These are phyloP conservation scores for Antennarius striatus DNA, from an alignment of 2,113 vertebrate genomes.

Conservation along the genomic window DNA sequence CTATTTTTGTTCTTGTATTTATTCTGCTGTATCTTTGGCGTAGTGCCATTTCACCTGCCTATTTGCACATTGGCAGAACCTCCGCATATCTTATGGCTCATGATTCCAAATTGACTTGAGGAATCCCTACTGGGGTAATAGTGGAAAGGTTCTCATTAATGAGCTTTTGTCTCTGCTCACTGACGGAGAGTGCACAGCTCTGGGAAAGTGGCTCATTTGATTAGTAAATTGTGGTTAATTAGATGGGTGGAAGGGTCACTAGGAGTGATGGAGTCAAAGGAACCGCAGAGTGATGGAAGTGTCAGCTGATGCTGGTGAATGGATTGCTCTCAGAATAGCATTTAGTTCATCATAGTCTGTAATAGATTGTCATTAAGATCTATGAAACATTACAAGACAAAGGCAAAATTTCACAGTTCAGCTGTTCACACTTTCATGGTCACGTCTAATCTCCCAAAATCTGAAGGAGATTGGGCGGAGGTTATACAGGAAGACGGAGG, in stretches of 20 bases:
- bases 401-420: slow-evolving; percentile 44
- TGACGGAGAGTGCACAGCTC: slow-evolving; percentile 69
- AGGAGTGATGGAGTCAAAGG: slow-evolving; percentile 80
- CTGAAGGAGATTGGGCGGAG: slow-evolving; percentile 29
- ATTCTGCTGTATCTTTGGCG: slow-evolving; percentile 28
- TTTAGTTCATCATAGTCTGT: slow-evolving; percentile 42
- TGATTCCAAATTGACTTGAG: slow-evolving; percentile 59
- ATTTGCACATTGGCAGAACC: slow-evolving; percentile 26
- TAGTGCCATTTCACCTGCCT: slow-evolving; percentile 26
- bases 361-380: slow-evolving; percentile 65
- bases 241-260: slow-evolving; percentile 84
- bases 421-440: slow-evolving; percentile 11
- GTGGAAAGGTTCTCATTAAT: slow-evolving; percentile 50
- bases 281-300: slow-evolving; percentile 69
- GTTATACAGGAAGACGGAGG: slow-evolving; percentile 22
- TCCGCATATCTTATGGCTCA: slow-evolving; percentile 50
- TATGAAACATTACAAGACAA: slow-evolving; percentile 63
- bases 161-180: slow-evolving; percentile 69
- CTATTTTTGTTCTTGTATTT: slow-evolving; percentile 32
- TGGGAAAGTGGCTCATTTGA: slow-evolving; percentile 74
- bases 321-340: slow-evolving; percentile 54
- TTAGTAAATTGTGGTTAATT: slow-evolving; percentile 86
- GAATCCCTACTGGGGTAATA: slow-evolving; percentile 51
- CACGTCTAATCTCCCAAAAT: slow-evolving; percentile 32
- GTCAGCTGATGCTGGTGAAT: slow-evolving; percentile 55